Percentiles rank a stretch among this genome's conserved stretches.
Conservation (phyloP, 2,797 vertebrate genomes). For the Cossypha dichroa region DNA sequence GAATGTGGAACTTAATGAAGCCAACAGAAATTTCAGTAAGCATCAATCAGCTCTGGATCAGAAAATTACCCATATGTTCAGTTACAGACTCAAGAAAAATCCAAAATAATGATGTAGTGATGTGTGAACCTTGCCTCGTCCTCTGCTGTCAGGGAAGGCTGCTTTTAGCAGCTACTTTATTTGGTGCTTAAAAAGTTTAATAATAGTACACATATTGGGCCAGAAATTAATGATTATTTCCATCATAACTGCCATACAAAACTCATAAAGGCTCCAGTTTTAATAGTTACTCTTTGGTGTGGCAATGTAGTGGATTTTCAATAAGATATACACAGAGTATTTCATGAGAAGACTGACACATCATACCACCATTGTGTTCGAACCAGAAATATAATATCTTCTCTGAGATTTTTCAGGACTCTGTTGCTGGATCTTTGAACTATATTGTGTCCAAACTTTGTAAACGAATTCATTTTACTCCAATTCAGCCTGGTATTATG, state of each 20-base stretch:
- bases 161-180: background rate
- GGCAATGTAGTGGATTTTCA: background rate
- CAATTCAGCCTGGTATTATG: background rate
- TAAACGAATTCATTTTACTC: background rate
- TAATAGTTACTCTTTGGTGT: background rate
- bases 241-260: background rate
- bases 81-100: background rate
- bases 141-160: background rate
- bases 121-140: background rate
- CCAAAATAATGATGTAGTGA: background rate
- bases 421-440: background rate
- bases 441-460: background rate
- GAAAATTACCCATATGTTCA: background rate
- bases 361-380: background rate
- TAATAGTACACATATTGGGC: background rate
- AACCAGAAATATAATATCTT: background rate
- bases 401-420: conserved; percentile 11
- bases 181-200: background rate
- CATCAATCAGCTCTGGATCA: background rate
- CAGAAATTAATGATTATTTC: background rate
- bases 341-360: background rate
- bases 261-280: background rate
- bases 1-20: background rate
- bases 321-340: background rate
- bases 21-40: background rate